A percentile compares a stretch with the other conserved stretches of the same genome.
Evolutionary conservation across 2,113 vertebrate genomes (phyloP).

Genomic region (Barbus barbus): DNA sequence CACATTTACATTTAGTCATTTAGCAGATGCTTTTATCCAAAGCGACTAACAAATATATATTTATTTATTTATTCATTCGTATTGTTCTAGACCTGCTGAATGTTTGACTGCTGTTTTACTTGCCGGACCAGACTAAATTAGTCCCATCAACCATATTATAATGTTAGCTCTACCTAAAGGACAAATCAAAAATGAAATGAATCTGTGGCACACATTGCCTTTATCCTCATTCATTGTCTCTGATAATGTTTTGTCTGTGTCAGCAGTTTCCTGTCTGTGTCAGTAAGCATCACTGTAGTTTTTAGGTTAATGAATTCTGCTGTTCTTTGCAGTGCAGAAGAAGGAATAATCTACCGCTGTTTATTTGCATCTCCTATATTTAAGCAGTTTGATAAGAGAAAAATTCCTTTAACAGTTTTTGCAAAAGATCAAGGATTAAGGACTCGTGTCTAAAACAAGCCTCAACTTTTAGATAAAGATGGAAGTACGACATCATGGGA

Average conservation of each 20-base stretch:
- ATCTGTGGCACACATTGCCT: slow-evolving; percentile 6
- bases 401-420: slow-evolving; percentile 3
- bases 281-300: not conserved
- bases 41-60: too few species aligned
- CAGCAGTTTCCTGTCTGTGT: slow-evolving; percentile 14
- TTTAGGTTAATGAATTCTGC: slow-evolving; percentile 31
- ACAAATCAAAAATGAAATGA: too few species aligned
- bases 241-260: not conserved
- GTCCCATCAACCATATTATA: not conserved
- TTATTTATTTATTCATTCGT: too few species aligned
- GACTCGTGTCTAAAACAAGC: slow-evolving; percentile 53
- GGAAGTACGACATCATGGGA: not conserved
- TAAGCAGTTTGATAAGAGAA: not conserved
- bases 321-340: not conserved
- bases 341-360: too few species aligned
- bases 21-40: too few species aligned
- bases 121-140: not conserved
- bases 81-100: not conserved
- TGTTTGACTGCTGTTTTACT: too few species aligned
- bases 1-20: too few species aligned
- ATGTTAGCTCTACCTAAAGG: not conserved
- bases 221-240: not conserved
- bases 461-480: slow-evolving; percentile 14
- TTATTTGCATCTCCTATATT: not conserved
- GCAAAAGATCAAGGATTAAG: slow-evolving; percentile 58